Base-by-base conservation (phyloP, 2,113 vertebrate genomes). In the Scortum barcoo region DNA sequence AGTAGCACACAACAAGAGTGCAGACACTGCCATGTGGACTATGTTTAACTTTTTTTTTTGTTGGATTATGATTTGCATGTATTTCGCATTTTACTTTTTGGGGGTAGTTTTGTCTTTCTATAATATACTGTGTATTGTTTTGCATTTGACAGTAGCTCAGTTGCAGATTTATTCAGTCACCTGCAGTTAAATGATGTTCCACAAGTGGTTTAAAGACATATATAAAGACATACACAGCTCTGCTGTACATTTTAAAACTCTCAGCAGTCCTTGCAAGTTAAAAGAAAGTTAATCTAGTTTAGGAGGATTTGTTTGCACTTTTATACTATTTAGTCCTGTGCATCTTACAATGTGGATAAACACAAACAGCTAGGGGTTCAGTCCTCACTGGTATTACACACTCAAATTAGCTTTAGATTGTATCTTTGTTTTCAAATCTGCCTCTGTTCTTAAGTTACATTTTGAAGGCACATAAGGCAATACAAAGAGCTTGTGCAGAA, bases 401-500 rank as follows among this genome's bases (percentile, higher is more conserved):
- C 61, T 79, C 4, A 70, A 69, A 78, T 82, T 72, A 73, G 65
- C 26, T 70, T 83, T 36, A 60, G 51, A 73, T 77, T 86, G 4
- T 70, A 26, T 84, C 13, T 77, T 65, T 81, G 19, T 58, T 82
- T 65, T 51, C n/a, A 51, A 36, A 58, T 30, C 12, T 51, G 33
- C 40, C 54, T 78, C 11, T 51, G 50, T 84, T 81, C 42, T 28
- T 11, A 36, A 76, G 48, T 81, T 67, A n/a, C 8, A 76, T 48
- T 75, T 80, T 40, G 67, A 65, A 46, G 62, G 69, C 56, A 63
- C 38, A 22, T 14, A 28, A 54, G 14, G 30, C 70, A 77, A 46
- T 28, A 51, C 51, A 66, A 57, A 40, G 65, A 58, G 44, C 56
- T 69, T 81, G 60, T 44, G 69, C 62, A 44, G 36, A 84, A 85